A percentile compares a stretch with the other conserved stretches of the same genome.
Evolutionary conservation across 2,888 invertebrate species (phyloP).

Genomic region (Dichetophora obliterata): DNA sequence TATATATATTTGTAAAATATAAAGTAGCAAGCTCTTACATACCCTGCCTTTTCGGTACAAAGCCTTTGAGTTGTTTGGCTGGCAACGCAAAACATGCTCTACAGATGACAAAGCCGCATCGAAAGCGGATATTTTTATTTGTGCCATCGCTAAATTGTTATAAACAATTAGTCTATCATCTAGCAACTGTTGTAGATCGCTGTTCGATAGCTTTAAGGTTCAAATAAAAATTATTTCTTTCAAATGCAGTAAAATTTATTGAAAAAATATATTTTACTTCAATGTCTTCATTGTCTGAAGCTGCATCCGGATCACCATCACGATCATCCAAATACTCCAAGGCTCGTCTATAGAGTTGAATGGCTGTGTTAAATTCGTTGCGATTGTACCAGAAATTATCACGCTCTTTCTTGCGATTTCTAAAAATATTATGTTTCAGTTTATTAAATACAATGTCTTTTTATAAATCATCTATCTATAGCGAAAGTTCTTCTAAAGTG

Average conservation of each 20-base stretch:
- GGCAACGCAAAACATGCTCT: slow-evolving; percentile 84
- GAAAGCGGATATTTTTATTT: slow-evolving; percentile 87
- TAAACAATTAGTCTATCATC: slow-evolving; percentile 87
- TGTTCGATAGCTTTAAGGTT: slow-evolving; percentile 69
- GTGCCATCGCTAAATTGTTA: slow-evolving; percentile 94
- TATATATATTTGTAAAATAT: neutral
- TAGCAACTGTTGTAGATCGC: slow-evolving; percentile 76
- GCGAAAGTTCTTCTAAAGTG: no score
- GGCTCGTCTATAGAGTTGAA: slow-evolving; percentile 89
- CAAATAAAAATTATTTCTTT: neutral
- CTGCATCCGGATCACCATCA: slow-evolving; percentile 76
- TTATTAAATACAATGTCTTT: slow-evolving; percentile 37
- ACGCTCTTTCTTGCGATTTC: slow-evolving; percentile 82
- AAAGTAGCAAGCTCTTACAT: slow-evolving; percentile 43
- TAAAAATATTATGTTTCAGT: slow-evolving; percentile 59
- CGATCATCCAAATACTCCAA: slow-evolving; percentile 84
- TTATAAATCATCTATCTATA: no score
- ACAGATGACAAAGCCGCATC: slow-evolving; percentile 88
- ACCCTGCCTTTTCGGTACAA: slow-evolving; percentile 87
- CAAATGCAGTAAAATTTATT: neutral
- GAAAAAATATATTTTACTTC: slow-evolving; percentile 51
- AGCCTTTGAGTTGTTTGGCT: slow-evolving; percentile 92
- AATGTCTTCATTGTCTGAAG: slow-evolving; percentile 70
- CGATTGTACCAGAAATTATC: slow-evolving; percentile 94
- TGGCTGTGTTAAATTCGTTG: slow-evolving; percentile 83